A percentile compares a stretch with the other conserved stretches of the same genome.
These are phyloP conservation scores for Eupleurogrammus muticus DNA, from an alignment of 2,797 vertebrate species.

Conservation along the genomic window DNA sequence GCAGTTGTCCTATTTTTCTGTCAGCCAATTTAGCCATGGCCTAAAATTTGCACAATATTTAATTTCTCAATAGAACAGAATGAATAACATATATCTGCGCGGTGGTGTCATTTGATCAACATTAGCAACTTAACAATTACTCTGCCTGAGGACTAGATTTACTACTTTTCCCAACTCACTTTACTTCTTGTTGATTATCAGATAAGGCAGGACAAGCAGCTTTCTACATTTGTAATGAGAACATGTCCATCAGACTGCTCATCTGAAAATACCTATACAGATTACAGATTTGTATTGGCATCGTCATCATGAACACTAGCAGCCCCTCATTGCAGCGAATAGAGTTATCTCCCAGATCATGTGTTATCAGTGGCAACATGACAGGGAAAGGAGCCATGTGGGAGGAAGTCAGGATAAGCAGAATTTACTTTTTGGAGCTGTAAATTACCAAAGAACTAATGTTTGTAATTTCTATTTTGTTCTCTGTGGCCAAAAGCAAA, in stretches of 20 bases:
- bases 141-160: slow-evolving; percentile 49
- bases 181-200: slow-evolving; percentile 38
- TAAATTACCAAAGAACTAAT: slow-evolving; percentile 50
- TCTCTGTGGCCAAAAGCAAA: too few species aligned
- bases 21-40: slow-evolving; percentile 36
- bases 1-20: neutral
- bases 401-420: slow-evolving; percentile 44
- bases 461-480: slow-evolving; percentile 16
- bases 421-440: slow-evolving; percentile 49
- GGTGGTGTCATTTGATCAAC: slow-evolving; percentile 42
- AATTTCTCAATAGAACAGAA: neutral
- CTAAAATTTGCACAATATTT: neutral
- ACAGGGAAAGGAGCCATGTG: slow-evolving; percentile 50
- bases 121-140: slow-evolving; percentile 54
- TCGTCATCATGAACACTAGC: neutral
- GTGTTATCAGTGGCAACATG: slow-evolving; percentile 47
- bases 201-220: slow-evolving; percentile 37
- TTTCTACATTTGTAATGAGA: slow-evolving; percentile 29
- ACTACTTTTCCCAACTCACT: slow-evolving; percentile 27
- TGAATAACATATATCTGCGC: slow-evolving; percentile 16
- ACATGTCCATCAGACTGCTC: slow-evolving; percentile 25
- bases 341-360: slow-evolving; percentile 35
- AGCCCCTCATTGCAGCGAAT: slow-evolving; percentile 16
- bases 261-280: neutral
- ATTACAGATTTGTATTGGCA: neutral